Percentiles rank a stretch among this genome's conserved stretches.
phyloP scores from a whole-genome alignment of 2,888 invertebrate genomes.

The Tanypteryx hageni region DNA sequence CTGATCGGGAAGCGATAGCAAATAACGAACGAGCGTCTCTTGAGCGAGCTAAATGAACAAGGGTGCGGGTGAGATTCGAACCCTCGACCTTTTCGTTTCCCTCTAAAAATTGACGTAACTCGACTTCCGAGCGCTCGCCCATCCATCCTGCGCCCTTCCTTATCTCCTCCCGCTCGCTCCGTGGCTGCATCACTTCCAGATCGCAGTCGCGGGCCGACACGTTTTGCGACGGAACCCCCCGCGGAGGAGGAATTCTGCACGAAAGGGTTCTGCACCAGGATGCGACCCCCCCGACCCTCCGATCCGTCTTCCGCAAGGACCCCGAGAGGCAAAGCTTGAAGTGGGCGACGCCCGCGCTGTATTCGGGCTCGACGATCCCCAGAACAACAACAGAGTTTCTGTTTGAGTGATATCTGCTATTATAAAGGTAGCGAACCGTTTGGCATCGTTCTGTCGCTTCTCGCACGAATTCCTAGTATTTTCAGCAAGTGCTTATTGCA shows the following conservation, averaged over 20 bases:
- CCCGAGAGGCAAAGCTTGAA: neutral
- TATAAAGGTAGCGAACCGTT: neutral
- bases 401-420: neutral
- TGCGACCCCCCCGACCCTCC: conserved; percentile 42
- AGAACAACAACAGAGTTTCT: neutral
- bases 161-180: conserved; percentile 25
- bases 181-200: conserved; percentile 30
- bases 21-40: conserved; percentile 43
- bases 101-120: conserved; percentile 38
- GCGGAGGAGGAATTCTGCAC: conserved; percentile 43
- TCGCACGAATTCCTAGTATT: neutral
- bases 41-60: neutral
- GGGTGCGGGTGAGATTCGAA: conserved; percentile 42
- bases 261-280: conserved; percentile 49
- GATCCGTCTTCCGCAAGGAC: conserved; percentile 43
- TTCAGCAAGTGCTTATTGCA: neutral
- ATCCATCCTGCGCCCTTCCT: conserved; percentile 43
- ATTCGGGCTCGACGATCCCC: conserved; percentile 9
- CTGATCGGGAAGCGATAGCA: conserved; percentile 35
- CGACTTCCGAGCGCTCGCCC: conserved; percentile 42
- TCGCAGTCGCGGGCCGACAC: neutral
- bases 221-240: conserved; percentile 41
- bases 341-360: conserved; percentile 23
- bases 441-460: neutral
- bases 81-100: conserved; percentile 44